Percentiles rank a stretch among this genome's conserved stretches.
Conservation (phyloP, 2,797 vertebrate species). For the Lithobates sylvaticus region DNA sequence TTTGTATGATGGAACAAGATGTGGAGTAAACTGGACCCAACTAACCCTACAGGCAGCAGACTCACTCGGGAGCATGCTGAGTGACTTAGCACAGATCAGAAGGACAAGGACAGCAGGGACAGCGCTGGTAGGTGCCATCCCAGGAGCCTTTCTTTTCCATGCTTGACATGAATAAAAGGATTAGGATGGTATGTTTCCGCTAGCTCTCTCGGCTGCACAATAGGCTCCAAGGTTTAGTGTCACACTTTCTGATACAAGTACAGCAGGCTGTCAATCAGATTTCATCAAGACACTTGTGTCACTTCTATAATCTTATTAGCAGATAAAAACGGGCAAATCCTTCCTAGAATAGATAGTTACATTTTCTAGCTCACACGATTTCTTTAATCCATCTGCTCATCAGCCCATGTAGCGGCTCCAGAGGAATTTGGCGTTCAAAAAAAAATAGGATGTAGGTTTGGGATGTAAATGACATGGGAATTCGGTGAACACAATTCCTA, state of each 20-base stretch:
- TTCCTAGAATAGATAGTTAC: slow-evolving; percentile 85
- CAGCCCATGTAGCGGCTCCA: slow-evolving; percentile 67
- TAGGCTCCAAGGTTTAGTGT: slow-evolving; percentile 90
- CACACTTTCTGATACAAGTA: slow-evolving; percentile 95
- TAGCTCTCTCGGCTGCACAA: slow-evolving; percentile 92
- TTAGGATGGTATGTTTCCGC: slow-evolving; percentile 98
- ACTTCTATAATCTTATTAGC: slow-evolving; percentile 94
- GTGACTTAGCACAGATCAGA: slow-evolving; percentile 52
- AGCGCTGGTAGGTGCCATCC: slow-evolving; percentile 85
- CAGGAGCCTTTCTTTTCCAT: slow-evolving; percentile 87
- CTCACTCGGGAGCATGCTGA: slow-evolving; percentile 19
- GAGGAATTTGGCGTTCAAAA: slow-evolving; percentile 45
- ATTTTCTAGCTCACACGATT: slow-evolving; percentile 80
- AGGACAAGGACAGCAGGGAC: slow-evolving; percentile 77
- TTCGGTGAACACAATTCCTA: slow-evolving; percentile 39
- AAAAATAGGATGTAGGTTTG: slow-evolving; percentile 43
- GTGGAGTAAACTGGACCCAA: neutral
- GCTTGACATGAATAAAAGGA: slow-evolving; percentile 98
- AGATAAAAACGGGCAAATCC: slow-evolving; percentile 87
- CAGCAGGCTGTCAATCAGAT: slow-evolving; percentile 95
- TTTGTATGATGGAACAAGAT: neutral
- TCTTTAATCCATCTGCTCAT: slow-evolving; percentile 68
- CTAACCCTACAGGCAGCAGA: slow-evolving; percentile 8
- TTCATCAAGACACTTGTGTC: slow-evolving; percentile 87
- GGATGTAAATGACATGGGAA: slow-evolving; percentile 62